Evolutionary conservation across 1,140 invertebrate genomes (phyloP).

Genomic region (Brachionus angularis): DNA sequence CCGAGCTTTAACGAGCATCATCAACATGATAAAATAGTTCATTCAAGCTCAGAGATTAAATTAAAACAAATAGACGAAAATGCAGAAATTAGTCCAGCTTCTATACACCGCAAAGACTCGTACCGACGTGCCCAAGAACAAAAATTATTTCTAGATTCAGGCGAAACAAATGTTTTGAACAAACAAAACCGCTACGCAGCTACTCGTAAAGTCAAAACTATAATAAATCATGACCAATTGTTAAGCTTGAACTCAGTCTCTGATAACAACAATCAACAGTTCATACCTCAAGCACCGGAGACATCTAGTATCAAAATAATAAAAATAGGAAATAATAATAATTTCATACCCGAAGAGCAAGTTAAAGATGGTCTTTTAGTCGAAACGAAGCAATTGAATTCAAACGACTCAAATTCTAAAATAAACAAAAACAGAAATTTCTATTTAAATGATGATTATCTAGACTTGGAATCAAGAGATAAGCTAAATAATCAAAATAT

Average conservation of each 20-base stretch:
- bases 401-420: neutral
- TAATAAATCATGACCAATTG: neutral
- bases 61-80: slow-evolving; percentile 34
- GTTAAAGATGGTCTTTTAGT: slow-evolving; percentile 1
- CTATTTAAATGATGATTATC: slow-evolving; percentile 14
- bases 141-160: slow-evolving; percentile 21
- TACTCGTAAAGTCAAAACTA: slow-evolving; percentile 21
- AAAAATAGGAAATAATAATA: slow-evolving; percentile 34
- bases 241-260: no score
- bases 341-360: slow-evolving; percentile 41
- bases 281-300: no score
- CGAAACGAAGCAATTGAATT: neutral
- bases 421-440: no score
- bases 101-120: slow-evolving; percentile 34
- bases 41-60: slow-evolving; percentile 6
- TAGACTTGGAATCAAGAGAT: neutral
- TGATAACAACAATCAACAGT: no score
- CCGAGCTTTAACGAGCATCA: no score
- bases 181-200: slow-evolving; percentile 23
- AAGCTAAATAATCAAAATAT: no score
- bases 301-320: slow-evolving; percentile 11
- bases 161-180: neutral
- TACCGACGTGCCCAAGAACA: slow-evolving; percentile 43
- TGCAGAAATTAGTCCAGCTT: slow-evolving; percentile 33
- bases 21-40: neutral